A percentile compares a stretch with the other conserved stretches of the same genome.
Conservation (phyloP, 2,888 invertebrate genomes). For the Rhogogaster chlorosoma region DNA sequence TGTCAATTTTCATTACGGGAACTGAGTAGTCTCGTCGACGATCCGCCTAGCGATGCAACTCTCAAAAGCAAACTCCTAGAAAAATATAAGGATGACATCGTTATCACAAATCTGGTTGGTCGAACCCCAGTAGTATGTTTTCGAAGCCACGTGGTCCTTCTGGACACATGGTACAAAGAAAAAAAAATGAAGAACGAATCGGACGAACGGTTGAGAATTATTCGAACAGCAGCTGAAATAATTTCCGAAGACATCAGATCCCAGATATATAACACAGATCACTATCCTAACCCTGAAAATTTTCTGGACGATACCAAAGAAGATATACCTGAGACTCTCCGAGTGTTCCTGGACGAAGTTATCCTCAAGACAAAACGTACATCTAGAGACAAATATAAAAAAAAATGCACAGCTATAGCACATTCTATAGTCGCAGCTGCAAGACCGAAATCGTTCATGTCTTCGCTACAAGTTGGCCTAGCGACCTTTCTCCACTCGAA, state of each 20-base stretch:
- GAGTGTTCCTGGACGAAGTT: slow-evolving; percentile 58
- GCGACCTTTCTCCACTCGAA: slow-evolving; percentile 63
- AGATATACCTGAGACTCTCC: slow-evolving; percentile 62
- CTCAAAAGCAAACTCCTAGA: background rate
- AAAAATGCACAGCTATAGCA: slow-evolving; percentile 23
- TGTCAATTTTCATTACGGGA: background rate
- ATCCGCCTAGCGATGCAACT: background rate
- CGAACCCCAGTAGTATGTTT: slow-evolving; percentile 2
- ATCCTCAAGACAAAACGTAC: slow-evolving; percentile 34
- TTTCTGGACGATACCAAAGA: slow-evolving; percentile 13
- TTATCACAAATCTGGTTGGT: slow-evolving; percentile 8
- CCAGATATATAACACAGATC: slow-evolving; percentile 62
- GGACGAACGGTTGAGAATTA: slow-evolving; percentile 63
- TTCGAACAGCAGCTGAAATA: slow-evolving; percentile 68
- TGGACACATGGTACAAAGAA: slow-evolving; percentile 64
- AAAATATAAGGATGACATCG: slow-evolving; percentile 1
- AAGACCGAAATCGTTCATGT: slow-evolving; percentile 68
- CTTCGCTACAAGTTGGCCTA: slow-evolving; percentile 65
- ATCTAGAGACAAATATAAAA: slow-evolving; percentile 3
- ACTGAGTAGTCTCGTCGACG: slow-evolving; percentile 20
- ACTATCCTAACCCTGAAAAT: slow-evolving; percentile 56
- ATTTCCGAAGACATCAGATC: slow-evolving; percentile 67
- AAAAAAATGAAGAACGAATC: slow-evolving; percentile 61
- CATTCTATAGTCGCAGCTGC: slow-evolving; percentile 57
- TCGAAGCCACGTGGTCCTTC: slow-evolving; percentile 55